Evolutionary conservation across 2,888 invertebrate species (phyloP), one percentile per base, ranked within the genome.

Genomic region (Pycnomerus fuliginosus): DNA sequence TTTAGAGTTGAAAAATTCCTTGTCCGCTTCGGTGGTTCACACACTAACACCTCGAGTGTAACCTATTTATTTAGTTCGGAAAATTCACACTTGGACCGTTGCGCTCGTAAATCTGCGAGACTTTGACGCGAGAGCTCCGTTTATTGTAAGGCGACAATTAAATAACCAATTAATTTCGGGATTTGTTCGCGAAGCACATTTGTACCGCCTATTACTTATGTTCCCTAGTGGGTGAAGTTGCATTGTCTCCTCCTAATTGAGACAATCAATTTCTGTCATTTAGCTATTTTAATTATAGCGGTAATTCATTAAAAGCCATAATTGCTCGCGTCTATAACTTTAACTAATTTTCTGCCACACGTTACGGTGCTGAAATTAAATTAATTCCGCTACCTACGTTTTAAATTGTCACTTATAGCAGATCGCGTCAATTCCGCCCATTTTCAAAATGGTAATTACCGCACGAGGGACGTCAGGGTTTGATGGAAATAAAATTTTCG

Each of bases 231-330:
- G 57, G 53, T 55, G 39, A 59, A 50, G 53, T 51, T 55, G 62
- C 60, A 62, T 60, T 62, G 64, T 66, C 64, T 65, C 61, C 50
- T 56, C 46, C 62, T 67, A 67, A 69, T 67, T 68, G 65, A 67
- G 62, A 65, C 68, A 58, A 68, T 69, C 65, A 68, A 67, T 69
- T 67, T 57, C 55, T 58, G 63, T 65, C 67, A 61, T 67, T 65
- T 64, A 57, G 57, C 56, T 57, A 61, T 63, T 66, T 64, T 65
- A 65, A 66, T 62, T 62, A 55, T 47, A 42, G 48, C 56, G 47
- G 55, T 55, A 53, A 61, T 61, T 59, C 60, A 56, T 61, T 61
- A 56, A 56, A 48, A 51, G 54, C 51, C 46, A 56, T 52, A 59
- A 56, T 58, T 55, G 47, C n/a, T n/a, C 46, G 51, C 56, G 55